Evolutionary conservation across 2,888 invertebrate genomes (phyloP), one percentile per base, ranked within the genome.

Genomic region (Timema cristinae): DNA sequence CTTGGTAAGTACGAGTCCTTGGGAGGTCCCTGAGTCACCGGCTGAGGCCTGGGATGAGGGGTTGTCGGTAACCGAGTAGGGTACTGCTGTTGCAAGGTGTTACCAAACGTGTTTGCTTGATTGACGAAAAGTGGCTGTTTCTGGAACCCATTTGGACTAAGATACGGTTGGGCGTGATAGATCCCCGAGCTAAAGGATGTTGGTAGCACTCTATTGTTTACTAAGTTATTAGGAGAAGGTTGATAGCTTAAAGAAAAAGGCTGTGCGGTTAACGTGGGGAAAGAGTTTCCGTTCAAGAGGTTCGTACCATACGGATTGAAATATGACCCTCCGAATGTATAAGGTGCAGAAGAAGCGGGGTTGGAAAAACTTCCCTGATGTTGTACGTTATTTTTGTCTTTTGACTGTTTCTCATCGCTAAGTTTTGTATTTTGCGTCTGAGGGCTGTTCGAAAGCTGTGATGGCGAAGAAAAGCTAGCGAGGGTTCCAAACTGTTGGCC

Each of bases 221-320:
- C 47, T 48, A 32, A 0, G 63, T 32, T 15, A 48, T 32, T 63
- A 13, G 63, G 63, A 32, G 63, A 32, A 15, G 63, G 10, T 48
- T 63, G 63, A 11, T 47, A 32, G 32, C 63, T 48, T n/a, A 32
- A 32, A 32, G 32, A 32, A 32, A 32, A 32, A 32, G 32, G 32
- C 32, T 32, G 63, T 9, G 47, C 63, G 1, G 63, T 63, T 48
- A 63, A 32, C 63, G 32, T 63, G 9, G 63, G 63, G 32, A 63
- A 63, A 48, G 63, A 32, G 63, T 63, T 63, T 11, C 63, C 63
- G 63, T 32, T 63, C 63, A 63, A 48, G 7, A 63, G 63, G 16
- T 63, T 63, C 1, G 47, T 48, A 0, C 32, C 63, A 13, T 63
- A 63, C 16, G 63, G 63, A 32, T 48, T 63, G 16, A 48, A 32